A percentile compares a stretch with the other conserved stretches of the same genome.
These are phyloP conservation scores for Peromyscus maniculatus DNA, from an alignment of 2,113 vertebrate species.

Conservation along the genomic window DNA sequence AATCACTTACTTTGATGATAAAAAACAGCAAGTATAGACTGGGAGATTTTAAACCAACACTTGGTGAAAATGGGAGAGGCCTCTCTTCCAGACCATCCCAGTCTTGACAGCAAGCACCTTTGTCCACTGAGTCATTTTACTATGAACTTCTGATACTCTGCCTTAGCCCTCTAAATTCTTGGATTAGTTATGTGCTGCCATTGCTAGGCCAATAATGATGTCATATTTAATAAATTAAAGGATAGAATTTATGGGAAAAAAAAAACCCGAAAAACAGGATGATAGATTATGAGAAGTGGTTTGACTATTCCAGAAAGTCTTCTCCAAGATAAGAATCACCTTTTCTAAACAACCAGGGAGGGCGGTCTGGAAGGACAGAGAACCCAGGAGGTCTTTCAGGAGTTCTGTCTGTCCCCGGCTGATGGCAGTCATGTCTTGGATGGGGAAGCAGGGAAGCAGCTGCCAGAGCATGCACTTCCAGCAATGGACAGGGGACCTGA, in stretches of 20 bases:
- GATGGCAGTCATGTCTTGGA: accelerated
- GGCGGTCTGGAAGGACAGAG: not conserved
- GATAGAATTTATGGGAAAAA: not conserved
- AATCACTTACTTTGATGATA: not conserved
- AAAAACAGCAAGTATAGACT: not conserved
- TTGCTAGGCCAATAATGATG: not conserved
- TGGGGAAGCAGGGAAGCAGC: no score
- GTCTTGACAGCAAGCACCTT: not conserved
- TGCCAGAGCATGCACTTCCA: not conserved
- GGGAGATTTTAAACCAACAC: not conserved
- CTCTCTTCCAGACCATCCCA: not conserved
- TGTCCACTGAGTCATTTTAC: no score
- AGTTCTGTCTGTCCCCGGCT: not conserved
- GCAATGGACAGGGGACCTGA: not conserved
- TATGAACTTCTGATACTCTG: not conserved
- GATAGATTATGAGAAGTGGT: not conserved
- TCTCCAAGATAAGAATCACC: not conserved
- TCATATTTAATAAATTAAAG: not conserved
- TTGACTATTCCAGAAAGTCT: not conserved
- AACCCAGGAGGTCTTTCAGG: not conserved
- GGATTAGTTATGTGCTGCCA: not conserved
- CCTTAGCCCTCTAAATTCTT: not conserved
- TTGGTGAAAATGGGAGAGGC: not conserved
- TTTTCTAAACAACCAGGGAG: not conserved
- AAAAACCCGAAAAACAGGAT: no score